Evolutionary conservation across 2,113 vertebrate genomes (phyloP), one percentile per base, ranked within the genome.

Genomic region (Dasyornis broadbenti): DNA sequence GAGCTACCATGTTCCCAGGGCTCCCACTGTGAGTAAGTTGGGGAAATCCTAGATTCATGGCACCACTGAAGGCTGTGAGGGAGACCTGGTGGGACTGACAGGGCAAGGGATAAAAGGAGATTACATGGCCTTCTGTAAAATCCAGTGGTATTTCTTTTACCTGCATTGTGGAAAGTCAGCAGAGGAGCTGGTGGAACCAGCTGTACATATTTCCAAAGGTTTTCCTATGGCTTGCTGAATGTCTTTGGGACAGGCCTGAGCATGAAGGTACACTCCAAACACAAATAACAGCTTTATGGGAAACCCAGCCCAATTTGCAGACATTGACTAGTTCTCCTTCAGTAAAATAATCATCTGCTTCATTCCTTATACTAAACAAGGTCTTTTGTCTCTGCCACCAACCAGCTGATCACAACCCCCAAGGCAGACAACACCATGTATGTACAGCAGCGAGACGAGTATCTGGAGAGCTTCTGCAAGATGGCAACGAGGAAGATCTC

Each of bases 401-500:
- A 95, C 45, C 96, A 99, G 99, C 97, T 99, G 89, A 99, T 99
- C 95, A 99, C 99, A 1, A 95, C 99, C 50, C 99, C 99, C 82
- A 98, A 98, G 54, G 98, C 97, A 20, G 99, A 99, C 75, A 98
- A 97, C 97, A 98, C 91, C 60, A 99, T 99, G 99, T 99, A 99
- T 2, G 96, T 98, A 26, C 99, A 99, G 95, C 99, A 99, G 97
- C 97, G 98, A 68, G 99, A 99, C 0, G 99, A 99, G 28, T 99
- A 99, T 65, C 97, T 99, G 98, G 99, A 99, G 94, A 98, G 98
- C 33, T 99, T 99, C 98, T 99, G 99, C 98, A 99, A 99, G 97
- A 99, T 99, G 99, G 99, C 99, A 92, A 98, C 99, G 8, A 98
- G 99, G 95, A 99, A 98, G 89, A 98, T 99, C 37, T 99, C 99